Percentiles rank a stretch among this genome's conserved stretches.
phyloP scores from a whole-genome alignment of 2,113 vertebrate species.

The Xiphophorus hellerii region DNA sequence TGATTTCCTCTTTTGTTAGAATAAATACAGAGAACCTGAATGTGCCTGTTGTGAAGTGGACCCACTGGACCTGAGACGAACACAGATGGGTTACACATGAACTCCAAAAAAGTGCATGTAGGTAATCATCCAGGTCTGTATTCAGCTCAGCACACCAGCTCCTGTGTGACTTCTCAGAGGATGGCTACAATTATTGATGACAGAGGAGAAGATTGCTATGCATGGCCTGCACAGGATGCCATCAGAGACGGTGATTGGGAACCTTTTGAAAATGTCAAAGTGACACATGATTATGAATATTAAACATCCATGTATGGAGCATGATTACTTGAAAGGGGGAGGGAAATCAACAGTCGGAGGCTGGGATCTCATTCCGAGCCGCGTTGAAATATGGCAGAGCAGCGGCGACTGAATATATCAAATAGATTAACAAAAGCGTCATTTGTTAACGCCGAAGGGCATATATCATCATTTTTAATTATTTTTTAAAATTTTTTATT shows the following conservation, averaged over 20 bases:
- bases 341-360: slow-evolving; percentile 54
- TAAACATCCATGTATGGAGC: slow-evolving; percentile 73
- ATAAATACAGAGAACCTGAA: no score
- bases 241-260: slow-evolving; percentile 77
- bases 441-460: slow-evolving; percentile 33
- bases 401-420: not conserved
- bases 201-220: slow-evolving; percentile 78
- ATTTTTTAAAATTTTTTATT: not conserved
- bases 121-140: slow-evolving; percentile 42
- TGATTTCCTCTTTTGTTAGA: no score
- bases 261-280: slow-evolving; percentile 84
- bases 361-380: slow-evolving; percentile 40
- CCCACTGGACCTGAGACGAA: no score
- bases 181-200: slow-evolving; percentile 74
- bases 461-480: not conserved
- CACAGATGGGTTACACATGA: no score
- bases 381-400: slow-evolving; percentile 20
- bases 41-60: no score
- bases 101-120: slow-evolving; percentile 14
- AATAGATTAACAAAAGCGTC: slow-evolving; percentile 7
- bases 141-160: slow-evolving; percentile 51
- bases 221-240: slow-evolving; percentile 73
- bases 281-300: slow-evolving; percentile 83
- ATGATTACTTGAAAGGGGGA: slow-evolving; percentile 75
- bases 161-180: slow-evolving; percentile 57